Base-by-base conservation (phyloP, 2,113 vertebrate species). In the Zosterops lateralis region DNA sequence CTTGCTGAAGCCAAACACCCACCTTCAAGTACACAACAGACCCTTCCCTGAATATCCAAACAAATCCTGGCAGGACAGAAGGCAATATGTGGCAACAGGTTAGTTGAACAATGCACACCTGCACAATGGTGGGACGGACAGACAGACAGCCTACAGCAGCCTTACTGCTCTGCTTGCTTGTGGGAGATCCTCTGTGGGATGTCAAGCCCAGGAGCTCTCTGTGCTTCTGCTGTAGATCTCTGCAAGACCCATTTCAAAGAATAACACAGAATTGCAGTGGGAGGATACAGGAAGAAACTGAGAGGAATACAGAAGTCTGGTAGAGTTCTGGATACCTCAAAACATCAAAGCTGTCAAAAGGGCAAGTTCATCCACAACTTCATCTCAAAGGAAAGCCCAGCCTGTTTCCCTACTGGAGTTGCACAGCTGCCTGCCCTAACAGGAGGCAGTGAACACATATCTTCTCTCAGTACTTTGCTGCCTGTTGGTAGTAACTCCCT, bases 11-110 rank as follows among this genome's bases (percentile, higher is more conserved):
- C 38, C 4, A 6, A 93, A 56, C 31, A 79, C 20, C 48, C 7
- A 1, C 24, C 17, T 66, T 36, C 1, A 6, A 31, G 58, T 28
- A 65, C 16, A n/a, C 15, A 78, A 32, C 6, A 57, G 42, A 82
- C 3, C 1, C 6, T 6, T 34, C 6, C 48, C 18, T 0, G 0
- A 65, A 65, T 14, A 85, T 4, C 45, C 67, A 50, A 44, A 88
- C 13, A 65, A 57, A 19, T 32, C 13, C 17, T 94, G 61, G 19
- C 32, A 83, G 58, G 54, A 75, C 47, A 71, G 45, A 80, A 18
- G 34, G 56, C 45, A 61, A 19, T 1, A 50, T 8, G 44, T 20
- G 22, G 18, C 51, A 84, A 45, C 7, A 74, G 44, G 74, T 20
- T 38, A 62, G 18, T 2, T 70, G 58, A 68, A 57, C 11, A 58